Evolutionary conservation across 2,113 vertebrate species (phyloP).

Genomic region (Myotis lucifugus): DNA sequence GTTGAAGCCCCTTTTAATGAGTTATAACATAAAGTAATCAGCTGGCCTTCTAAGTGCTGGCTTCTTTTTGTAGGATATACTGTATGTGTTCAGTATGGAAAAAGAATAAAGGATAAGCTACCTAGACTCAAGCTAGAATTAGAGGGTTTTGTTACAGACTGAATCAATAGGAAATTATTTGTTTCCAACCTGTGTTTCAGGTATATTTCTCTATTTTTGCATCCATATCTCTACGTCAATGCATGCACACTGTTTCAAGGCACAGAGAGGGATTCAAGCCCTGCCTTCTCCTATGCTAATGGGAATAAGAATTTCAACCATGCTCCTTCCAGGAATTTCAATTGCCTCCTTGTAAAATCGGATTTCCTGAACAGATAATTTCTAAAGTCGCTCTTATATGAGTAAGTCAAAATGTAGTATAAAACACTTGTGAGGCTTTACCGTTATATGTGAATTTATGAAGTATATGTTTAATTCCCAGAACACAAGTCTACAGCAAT

Average conservation of each 20-base stretch:
- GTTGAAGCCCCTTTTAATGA: not conserved
- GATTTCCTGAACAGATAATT: not conserved
- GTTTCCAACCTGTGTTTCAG: not conserved
- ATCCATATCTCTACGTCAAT: not conserved
- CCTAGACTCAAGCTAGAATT: not conserved
- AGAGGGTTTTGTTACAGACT: not conserved
- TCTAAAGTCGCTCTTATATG: not conserved
- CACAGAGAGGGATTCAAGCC: not conserved
- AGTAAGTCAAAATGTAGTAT: not conserved
- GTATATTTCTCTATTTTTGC: not conserved
- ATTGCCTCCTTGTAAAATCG: not conserved
- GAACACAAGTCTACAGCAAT: not conserved
- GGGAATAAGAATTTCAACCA: not conserved
- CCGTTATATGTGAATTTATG: not conserved
- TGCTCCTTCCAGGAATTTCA: not conserved
- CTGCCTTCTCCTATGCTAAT: not conserved
- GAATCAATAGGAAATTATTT: not conserved
- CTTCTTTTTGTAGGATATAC: not conserved
- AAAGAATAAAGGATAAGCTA: not conserved
- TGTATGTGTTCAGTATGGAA: not conserved
- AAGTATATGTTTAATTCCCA: not conserved
- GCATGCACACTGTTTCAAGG: not conserved
- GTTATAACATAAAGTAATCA: not conserved
- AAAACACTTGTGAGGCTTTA: not conserved
- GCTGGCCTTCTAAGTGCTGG: not conserved